These are phyloP conservation scores for Papilio demoleus DNA, from an alignment of 2,888 invertebrate genomes.

Conservation along the genomic window DNA sequence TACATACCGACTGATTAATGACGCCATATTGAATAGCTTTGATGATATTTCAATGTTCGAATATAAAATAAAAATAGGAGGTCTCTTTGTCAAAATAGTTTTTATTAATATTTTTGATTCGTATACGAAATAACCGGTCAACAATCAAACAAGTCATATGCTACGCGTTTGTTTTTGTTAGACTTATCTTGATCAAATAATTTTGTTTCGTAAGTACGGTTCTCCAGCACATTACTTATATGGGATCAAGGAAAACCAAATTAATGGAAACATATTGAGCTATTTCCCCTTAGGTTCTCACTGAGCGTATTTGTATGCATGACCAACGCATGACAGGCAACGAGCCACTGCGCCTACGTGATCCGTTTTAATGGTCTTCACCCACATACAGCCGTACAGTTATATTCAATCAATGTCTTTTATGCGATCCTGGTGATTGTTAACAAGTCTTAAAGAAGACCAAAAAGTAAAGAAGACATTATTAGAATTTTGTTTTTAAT, in stretches of 20 bases:
- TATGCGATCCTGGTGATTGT: conserved; percentile 3
- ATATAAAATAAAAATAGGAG: not conserved
- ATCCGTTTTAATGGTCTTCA: conserved; percentile 27
- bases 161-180: too few relatives aligned
- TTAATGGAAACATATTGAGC: not conserved
- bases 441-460: not conserved
- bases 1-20: conserved; percentile 40
- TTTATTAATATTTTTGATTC: too few relatives aligned
- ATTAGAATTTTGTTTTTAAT: not conserved
- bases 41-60: not conserved
- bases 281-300: conserved; percentile 7
- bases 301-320: conserved; percentile 24
- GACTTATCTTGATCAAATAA: too few relatives aligned
- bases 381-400: conserved; percentile 24
- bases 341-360: conserved; percentile 30
- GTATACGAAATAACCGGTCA: too few relatives aligned
- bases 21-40: conserved; percentile 23
- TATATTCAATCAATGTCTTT: not conserved
- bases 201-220: too few relatives aligned
- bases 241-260: not conserved
- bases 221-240: too few relatives aligned
- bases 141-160: too few relatives aligned
- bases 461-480: not conserved
- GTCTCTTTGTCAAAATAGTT: too few relatives aligned
- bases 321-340: conserved; percentile 12